These are phyloP conservation scores for Apodemia mormo DNA, from an alignment of 2,888 invertebrate genomes.

Conservation along the genomic window DNA sequence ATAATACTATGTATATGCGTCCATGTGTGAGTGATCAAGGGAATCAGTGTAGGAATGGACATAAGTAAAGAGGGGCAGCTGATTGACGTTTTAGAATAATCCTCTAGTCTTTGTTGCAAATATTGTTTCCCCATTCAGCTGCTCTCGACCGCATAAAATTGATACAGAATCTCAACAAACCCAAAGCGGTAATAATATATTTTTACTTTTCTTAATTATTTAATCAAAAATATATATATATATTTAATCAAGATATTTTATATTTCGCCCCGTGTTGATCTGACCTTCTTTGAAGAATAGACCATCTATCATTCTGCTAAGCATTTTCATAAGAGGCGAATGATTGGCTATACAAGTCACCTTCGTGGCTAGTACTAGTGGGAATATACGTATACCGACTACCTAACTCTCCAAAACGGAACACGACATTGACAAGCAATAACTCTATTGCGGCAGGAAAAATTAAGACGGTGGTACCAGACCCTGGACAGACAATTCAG, in stretches of 20 bases:
- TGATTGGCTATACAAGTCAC: no score
- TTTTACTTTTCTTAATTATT: slow-evolving; percentile 43
- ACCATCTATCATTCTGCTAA: no score
- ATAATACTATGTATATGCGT: slow-evolving; percentile 52
- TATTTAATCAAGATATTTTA: not conserved
- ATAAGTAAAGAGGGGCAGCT: slow-evolving; percentile 70
- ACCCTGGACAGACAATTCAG: no score
- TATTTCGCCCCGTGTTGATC: no score
- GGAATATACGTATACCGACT: no score
- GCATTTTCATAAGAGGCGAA: no score
- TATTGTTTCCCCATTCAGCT: slow-evolving; percentile 58
- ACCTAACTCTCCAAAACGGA: no score
- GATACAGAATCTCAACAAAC: slow-evolving; percentile 61
- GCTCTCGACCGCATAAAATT: slow-evolving; percentile 56
- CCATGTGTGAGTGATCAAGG: slow-evolving; percentile 47
- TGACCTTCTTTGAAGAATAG: no score
- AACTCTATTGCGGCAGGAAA: no score
- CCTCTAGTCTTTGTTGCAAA: slow-evolving; percentile 50
- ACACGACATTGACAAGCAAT: no score
- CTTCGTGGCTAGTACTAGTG: no score
- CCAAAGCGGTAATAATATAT: slow-evolving; percentile 59
- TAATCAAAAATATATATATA: not conserved
- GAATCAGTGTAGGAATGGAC: slow-evolving; percentile 30
- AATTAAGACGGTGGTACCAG: no score
- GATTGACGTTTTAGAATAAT: slow-evolving; percentile 54